These are phyloP conservation scores for Dione vanillae DNA, from an alignment of 2,888 invertebrate genomes.

Conservation along the genomic window DNA sequence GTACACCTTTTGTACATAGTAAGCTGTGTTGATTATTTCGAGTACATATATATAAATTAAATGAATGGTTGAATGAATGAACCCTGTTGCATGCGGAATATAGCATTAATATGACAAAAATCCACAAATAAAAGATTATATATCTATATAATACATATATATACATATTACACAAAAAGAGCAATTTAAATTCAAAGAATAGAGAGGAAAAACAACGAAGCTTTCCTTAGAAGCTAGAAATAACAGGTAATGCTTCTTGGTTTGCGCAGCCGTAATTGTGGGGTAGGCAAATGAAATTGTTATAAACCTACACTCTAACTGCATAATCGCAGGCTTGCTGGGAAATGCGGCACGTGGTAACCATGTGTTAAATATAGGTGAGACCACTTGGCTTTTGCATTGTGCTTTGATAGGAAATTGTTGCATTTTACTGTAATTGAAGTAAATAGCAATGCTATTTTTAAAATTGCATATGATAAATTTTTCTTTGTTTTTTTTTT, in stretches of 20 bases:
- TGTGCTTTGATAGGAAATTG: slow-evolving; percentile 16
- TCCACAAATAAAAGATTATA: too few species aligned
- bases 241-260: slow-evolving; percentile 43
- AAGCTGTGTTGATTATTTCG: too few species aligned
- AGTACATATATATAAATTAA: too few species aligned
- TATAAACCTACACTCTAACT: slow-evolving; percentile 62
- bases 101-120: too few species aligned
- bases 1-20: background rate
- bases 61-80: too few species aligned
- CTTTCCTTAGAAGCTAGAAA: slow-evolving; percentile 16
- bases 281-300: slow-evolving; percentile 66
- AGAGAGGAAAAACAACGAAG: background rate
- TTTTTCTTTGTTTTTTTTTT: background rate
- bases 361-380: slow-evolving; percentile 31
- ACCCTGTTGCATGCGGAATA: too few species aligned
- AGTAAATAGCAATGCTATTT: slow-evolving; percentile 5
- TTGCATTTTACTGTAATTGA: background rate
- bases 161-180: too few species aligned
- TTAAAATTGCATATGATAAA: background rate
- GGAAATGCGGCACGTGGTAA: slow-evolving; percentile 63
- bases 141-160: too few species aligned
- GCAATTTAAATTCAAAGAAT: slow-evolving; percentile 9
- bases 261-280: slow-evolving; percentile 55
- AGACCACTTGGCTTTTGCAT: background rate
- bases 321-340: slow-evolving; percentile 63